These are phyloP conservation scores for Lycaena phlaeas DNA, from an alignment of 2,888 invertebrate species.

Conservation along the genomic window DNA sequence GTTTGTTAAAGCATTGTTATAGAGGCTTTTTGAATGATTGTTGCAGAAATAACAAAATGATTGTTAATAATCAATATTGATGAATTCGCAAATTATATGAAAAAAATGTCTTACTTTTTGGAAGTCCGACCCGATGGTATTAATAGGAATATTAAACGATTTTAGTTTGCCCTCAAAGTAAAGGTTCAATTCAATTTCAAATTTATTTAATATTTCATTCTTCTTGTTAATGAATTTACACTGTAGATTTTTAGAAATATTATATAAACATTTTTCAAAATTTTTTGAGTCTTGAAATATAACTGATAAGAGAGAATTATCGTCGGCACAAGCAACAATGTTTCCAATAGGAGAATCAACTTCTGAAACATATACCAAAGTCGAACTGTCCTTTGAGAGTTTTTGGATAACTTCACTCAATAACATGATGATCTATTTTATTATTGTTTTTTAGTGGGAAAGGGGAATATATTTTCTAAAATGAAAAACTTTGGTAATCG, in stretches of 20 bases:
- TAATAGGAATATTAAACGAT: constrained; percentile 45
- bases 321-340: constrained; percentile 42
- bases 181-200: constrained; percentile 34
- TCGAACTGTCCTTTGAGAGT: constrained; percentile 22
- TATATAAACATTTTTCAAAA: constrained; percentile 35
- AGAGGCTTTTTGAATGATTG: too few species aligned
- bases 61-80: too few species aligned
- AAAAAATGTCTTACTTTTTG: constrained; percentile 52
- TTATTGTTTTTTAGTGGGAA: too few species aligned
- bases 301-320: constrained; percentile 39
- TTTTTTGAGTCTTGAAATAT: constrained; percentile 46
- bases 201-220: constrained; percentile 32
- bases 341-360: constrained; percentile 44
- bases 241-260: constrained; percentile 27
- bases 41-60: too few species aligned
- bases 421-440: constrained; percentile 17
- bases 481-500: too few species aligned
- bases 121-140: constrained; percentile 51
- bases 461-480: background rate
- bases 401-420: constrained; percentile 21
- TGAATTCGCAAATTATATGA: too few species aligned
- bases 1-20: too few species aligned
- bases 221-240: constrained; percentile 35
- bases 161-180: constrained; percentile 46
- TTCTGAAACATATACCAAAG: constrained; percentile 24